Percentiles rank a stretch among this genome's conserved stretches.
These are phyloP conservation scores for Stictocephala bisonia DNA, from an alignment of 2,888 invertebrate species.

Conservation along the genomic window DNA sequence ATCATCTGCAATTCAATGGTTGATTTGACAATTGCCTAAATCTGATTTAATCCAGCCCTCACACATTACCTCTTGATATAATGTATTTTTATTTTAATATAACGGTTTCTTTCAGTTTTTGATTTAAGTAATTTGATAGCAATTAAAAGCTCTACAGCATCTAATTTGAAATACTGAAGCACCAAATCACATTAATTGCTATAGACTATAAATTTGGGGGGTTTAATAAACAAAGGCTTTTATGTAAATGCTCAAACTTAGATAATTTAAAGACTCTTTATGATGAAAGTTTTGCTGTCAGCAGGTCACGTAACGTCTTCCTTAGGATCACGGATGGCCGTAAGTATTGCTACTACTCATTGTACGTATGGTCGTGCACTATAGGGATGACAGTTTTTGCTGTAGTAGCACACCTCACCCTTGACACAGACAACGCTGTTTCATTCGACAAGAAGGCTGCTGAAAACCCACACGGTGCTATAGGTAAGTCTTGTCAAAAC, in stretches of 20 bases:
- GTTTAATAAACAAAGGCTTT: neutral
- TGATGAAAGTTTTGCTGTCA: constrained; percentile 58
- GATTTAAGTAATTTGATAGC: too few relatives aligned
- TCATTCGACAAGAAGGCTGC: constrained; percentile 13
- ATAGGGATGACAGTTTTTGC: constrained; percentile 78
- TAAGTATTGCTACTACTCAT: constrained; percentile 89
- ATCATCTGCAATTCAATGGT: too few relatives aligned
- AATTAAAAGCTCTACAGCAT: too few relatives aligned
- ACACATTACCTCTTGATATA: too few relatives aligned
- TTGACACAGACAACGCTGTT: constrained; percentile 69
- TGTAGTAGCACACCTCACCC: constrained; percentile 82
- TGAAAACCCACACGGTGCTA: constrained; percentile 48
- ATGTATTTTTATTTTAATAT: too few relatives aligned
- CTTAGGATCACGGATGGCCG: constrained; percentile 85
- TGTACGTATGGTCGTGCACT: constrained; percentile 83
- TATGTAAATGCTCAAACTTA: neutral
- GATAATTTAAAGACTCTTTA: too few relatives aligned
- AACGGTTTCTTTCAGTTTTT: too few relatives aligned
- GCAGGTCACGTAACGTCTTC: constrained; percentile 86
- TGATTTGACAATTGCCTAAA: too few relatives aligned
- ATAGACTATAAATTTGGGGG: too few relatives aligned
- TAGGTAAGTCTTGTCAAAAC: constrained; percentile 60
- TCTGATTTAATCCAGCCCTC: too few relatives aligned
- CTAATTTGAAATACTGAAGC: too few relatives aligned
- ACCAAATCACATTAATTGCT: too few relatives aligned